These are phyloP conservation scores for Anolis sagrei DNA, from an alignment of 2,113 vertebrate species.

Conservation along the genomic window DNA sequence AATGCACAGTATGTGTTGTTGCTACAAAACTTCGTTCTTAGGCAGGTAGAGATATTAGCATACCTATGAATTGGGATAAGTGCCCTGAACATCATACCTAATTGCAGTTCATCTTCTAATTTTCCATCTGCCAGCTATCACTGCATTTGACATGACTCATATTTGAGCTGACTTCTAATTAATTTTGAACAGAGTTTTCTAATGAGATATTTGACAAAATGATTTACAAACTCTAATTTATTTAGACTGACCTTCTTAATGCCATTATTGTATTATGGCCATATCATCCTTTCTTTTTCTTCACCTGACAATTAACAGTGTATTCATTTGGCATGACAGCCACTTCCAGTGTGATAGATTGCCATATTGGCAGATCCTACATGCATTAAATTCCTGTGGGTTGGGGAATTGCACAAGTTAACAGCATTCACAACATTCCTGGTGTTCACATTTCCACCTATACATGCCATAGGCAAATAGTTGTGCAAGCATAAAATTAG, in stretches of 20 bases:
- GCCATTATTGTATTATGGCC: neutral
- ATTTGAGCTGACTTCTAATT: neutral
- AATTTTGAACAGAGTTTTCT: constrained; percentile 6
- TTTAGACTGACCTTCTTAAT: neutral
- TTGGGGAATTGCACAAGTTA: no score
- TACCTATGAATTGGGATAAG: neutral
- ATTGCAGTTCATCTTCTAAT: neutral
- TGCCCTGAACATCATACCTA: neutral
- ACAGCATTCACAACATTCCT: no score
- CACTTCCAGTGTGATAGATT: neutral
- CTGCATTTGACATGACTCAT: neutral
- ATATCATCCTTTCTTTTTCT: neutral
- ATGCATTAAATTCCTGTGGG: neutral
- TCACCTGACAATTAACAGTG: neutral
- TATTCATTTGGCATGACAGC: neutral
- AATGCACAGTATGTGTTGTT: neutral
- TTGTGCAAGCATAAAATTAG: no score
- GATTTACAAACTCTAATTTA: constrained; percentile 2
- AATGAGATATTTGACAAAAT: constrained; percentile 14
- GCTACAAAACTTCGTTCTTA: neutral
- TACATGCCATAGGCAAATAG: no score
- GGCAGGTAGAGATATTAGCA: neutral
- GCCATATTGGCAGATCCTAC: neutral
- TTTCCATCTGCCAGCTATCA: neutral
- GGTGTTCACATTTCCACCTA: no score